Base-by-base conservation (phyloP, 2,797 vertebrate genomes). In the Nyctibius grandis region DNA sequence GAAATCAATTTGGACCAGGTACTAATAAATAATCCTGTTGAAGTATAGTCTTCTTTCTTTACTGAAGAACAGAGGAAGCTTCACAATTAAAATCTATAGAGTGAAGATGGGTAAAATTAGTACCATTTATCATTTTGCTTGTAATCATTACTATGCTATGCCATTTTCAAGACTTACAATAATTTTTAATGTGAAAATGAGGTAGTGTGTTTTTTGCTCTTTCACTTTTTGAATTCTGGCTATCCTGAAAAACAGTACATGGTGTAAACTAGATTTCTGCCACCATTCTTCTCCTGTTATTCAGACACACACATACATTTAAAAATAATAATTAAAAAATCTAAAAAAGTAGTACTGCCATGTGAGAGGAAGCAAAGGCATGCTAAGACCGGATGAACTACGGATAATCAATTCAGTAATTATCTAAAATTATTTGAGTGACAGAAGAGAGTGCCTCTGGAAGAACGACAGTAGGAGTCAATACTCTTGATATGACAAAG, bases 181-280 rank as follows among this genome's bases (percentile, higher is more conserved):
- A 87, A 67, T 85, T 97, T 96, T 94, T 90, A 77, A 81, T 54
- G 47, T 50, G 51, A 86, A 85, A 96, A 93, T 33, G 64, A 91
- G n/a, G 34, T 79, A 23, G 34, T 90, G 38, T 29, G 11, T 1
- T 1, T 81, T 76, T 64, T 47, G 3, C 4, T 42, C 5, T 70
- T 79, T 73, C 42, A 3, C n/a, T n/a, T 12, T 13, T n/a, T 93
- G 78, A 89, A 67, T 93, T 33, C 63, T 82, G 33, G 40, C 26
- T 80, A 26, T 70, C 47, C 53, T 91, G 85, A 90, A 94, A 91
- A 80, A 57, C 19, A 68, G 17, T 29, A 54, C 31, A 53, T 63
- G 34, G 13, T 76, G 28, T 79, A 88, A 81, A 82, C 80, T 61
- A 76, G 33, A 86, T 65, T 97, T 93, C 79, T 12, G 15, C 17